These are phyloP conservation scores for Formica aserva DNA, from an alignment of 2,888 invertebrate species.

Conservation along the genomic window DNA sequence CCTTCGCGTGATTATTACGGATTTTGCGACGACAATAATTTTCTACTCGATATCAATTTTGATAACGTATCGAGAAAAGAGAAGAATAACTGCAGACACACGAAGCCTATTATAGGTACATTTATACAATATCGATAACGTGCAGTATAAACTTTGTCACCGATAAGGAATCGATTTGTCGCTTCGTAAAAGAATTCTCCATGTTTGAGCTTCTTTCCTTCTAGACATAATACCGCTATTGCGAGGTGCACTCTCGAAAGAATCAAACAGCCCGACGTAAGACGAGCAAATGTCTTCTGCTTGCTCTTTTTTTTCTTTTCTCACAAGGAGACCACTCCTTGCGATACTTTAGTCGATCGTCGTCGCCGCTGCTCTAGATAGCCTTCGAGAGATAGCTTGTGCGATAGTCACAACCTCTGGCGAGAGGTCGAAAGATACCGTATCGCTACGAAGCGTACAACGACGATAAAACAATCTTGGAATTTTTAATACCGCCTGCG, in stretches of 20 bases:
- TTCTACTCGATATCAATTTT: slow-evolving; percentile 41
- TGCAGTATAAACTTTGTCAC: slow-evolving; percentile 61
- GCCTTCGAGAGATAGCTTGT: slow-evolving; percentile 61
- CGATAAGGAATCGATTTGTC: slow-evolving; percentile 66
- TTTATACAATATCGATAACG: slow-evolving; percentile 57
- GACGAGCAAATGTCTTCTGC: slow-evolving; percentile 61
- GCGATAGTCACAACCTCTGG: slow-evolving; percentile 60
- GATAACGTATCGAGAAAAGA: slow-evolving; percentile 11
- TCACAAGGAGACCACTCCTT: background rate
- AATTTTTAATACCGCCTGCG: slow-evolving; percentile 66
- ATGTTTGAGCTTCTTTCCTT: slow-evolving; percentile 16
- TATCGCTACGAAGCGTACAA: slow-evolving; percentile 43
- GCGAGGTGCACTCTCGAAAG: slow-evolving; percentile 61
- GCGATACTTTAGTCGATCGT: slow-evolving; percentile 61
- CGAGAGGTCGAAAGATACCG: slow-evolving; percentile 54
- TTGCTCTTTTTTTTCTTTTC: background rate
- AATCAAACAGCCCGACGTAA: slow-evolving; percentile 62
- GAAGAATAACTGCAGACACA: slow-evolving; percentile 11
- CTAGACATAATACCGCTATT: slow-evolving; percentile 62
- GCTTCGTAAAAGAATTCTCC: slow-evolving; percentile 19
- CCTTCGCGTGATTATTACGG: background rate
- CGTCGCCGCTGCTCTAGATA: slow-evolving; percentile 63
- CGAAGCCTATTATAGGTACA: slow-evolving; percentile 23
- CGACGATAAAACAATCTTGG: slow-evolving; percentile 51
- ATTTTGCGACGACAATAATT: background rate